Evolutionary conservation across 2,797 vertebrate species (phyloP).

Genomic region (Aldrovandia affinis): DNA sequence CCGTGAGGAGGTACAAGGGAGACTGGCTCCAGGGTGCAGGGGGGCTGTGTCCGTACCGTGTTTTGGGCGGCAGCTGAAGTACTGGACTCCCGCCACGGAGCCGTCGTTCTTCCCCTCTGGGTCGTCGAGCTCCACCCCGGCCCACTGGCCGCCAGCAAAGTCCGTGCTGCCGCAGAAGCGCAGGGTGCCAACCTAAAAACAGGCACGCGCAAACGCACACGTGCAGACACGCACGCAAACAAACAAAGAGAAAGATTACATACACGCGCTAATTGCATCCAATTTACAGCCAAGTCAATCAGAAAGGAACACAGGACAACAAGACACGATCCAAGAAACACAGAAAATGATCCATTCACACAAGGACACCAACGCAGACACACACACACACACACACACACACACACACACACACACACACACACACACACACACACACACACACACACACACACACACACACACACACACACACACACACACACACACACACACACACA

Average conservation of each 20-base stretch:
- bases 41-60: constrained; percentile 68
- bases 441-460: neutral
- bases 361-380: neutral
- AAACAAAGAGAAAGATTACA: constrained; percentile 27
- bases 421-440: neutral
- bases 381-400: constrained; percentile 30
- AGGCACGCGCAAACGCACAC: neutral
- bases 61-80: constrained; percentile 88
- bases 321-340: neutral
- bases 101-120: constrained; percentile 95
- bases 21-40: neutral
- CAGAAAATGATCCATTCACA: constrained; percentile 8
- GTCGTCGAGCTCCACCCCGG: constrained; percentile 91
- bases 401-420: neutral
- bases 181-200: constrained; percentile 84
- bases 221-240: constrained; percentile 16
- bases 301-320: neutral
- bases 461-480: constrained; percentile 2
- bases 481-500: constrained; percentile 17
- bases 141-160: constrained; percentile 95
- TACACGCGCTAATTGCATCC: neutral
- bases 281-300: constrained; percentile 22
- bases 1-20: neutral
- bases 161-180: constrained; percentile 92
- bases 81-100: constrained; percentile 89